Evolutionary conservation across 2,113 vertebrate species (phyloP).

Genomic region (Neopipo cinnamomea): DNA sequence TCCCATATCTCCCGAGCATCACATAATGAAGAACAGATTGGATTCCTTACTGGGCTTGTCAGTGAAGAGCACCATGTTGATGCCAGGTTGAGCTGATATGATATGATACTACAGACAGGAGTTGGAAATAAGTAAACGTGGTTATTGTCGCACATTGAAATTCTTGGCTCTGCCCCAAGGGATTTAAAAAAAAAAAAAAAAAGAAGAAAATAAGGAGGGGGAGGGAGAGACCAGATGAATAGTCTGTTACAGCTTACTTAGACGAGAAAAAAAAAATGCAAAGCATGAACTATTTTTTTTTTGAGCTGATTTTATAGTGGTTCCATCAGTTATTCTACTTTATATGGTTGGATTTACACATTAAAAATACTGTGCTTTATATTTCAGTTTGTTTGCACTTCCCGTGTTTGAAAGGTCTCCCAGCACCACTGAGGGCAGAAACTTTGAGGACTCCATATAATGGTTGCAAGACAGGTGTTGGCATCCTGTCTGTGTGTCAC

Average conservation of each 20-base stretch:
- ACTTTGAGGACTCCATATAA: not conserved
- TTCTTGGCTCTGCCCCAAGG: constrained; percentile 13
- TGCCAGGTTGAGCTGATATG: constrained; percentile 37
- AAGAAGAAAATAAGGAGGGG: not conserved
- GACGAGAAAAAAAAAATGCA: not conserved
- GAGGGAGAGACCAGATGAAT: not conserved
- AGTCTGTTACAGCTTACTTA: not conserved
- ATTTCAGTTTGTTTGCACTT: not conserved
- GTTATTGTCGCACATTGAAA: constrained; percentile 49
- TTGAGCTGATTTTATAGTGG: not conserved
- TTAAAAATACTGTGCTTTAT: not conserved
- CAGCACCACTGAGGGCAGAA: not conserved
- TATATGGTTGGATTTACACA: not conserved
- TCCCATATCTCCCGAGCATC: not conserved
- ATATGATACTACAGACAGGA: constrained; percentile 28
- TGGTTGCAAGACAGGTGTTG: not conserved
- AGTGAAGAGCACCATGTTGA: not conserved
- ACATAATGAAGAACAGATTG: constrained; percentile 46
- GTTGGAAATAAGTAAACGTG: constrained; percentile 24
- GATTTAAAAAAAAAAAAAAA: not conserved
- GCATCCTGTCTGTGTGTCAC: not conserved
- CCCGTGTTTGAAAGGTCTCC: not conserved
- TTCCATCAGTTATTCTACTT: not conserved
- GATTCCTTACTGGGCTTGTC: not conserved
- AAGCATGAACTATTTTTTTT: not conserved